Percentiles rank a stretch among this genome's conserved stretches.
phyloP scores from a whole-genome alignment of 2,113 vertebrate genomes.

The Cacatua alba region DNA sequence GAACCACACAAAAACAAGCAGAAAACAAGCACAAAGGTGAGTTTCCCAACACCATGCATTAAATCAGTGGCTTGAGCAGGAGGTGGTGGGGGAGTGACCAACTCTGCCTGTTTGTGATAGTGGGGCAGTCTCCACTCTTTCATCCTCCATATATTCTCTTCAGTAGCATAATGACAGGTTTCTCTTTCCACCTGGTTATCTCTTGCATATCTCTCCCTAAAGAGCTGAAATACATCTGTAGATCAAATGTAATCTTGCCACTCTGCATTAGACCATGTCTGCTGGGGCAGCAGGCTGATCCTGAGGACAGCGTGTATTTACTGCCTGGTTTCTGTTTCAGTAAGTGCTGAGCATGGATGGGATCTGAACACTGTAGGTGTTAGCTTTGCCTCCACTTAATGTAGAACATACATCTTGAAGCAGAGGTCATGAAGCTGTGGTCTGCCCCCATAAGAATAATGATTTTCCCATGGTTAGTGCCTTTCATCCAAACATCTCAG shows the following conservation, averaged over 20 bases:
- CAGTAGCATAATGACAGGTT: neutral
- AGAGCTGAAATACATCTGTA: neutral
- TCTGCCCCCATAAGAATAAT: neutral
- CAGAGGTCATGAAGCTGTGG: neutral
- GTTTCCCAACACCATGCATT: neutral
- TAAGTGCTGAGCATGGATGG: fast-evolving
- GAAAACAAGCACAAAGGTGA: neutral
- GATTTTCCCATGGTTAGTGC: neutral
- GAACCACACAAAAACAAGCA: neutral
- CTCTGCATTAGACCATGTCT: neutral
- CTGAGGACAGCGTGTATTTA: neutral
- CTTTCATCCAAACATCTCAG: neutral
- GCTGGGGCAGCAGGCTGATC: neutral
- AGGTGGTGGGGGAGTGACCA: neutral
- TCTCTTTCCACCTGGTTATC: neutral
- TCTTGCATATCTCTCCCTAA: neutral
- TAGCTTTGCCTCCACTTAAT: neutral
- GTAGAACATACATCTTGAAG: fast-evolving
- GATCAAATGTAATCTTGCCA: neutral
- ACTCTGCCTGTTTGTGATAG: neutral
- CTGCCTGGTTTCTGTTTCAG: neutral
- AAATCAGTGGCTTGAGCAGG: neutral
- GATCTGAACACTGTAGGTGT: neutral
- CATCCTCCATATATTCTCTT: neutral
- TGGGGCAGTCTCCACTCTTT: neutral